Evolutionary conservation across 1,140 invertebrate species (phyloP), one percentile per base, ranked within the genome.

Genomic region (Magallana ariakensis): DNA sequence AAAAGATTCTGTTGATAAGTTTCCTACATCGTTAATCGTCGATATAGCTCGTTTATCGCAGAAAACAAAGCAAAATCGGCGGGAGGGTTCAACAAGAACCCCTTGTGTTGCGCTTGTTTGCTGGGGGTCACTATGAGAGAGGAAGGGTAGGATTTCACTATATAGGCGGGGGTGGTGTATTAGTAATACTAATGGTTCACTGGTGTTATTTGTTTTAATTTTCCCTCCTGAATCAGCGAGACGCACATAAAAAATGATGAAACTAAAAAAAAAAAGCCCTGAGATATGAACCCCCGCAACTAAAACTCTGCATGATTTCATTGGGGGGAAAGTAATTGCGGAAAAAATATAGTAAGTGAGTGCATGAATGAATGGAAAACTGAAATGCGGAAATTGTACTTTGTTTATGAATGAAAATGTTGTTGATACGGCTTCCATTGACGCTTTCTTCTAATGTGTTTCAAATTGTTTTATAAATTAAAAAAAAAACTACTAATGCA

Each of bases 301-400:
- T 26, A 75, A 1, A 19, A 46, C 33, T 46, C 33, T 10, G 66
- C 22, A 7, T 75, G 33, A 75, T 75, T 13, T 75, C 22, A 75
- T 75, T 75, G 66, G 66, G 22, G 66, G 66, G 1, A 75, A 26
- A 13, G 33, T 26, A 75, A 75, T 19, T 75, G 66, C 19, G 66
- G 22, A 75, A 75, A 33, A 75, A 26, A 33, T 26, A 75, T 46
- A 7, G 22, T 46, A 7, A 11, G 11, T 46, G 33, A 46, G 33
- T 46, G 33, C 2, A 46, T 46, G 33, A 46, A 46, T 46, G 33
- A 13, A 75, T 26, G 66, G 66, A 26, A 75, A 22, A 62, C 13
- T 11, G 13, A 75, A 75, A 75, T 46, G 13, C 22, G 66, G 66
- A 75, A 75, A 75, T 70, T 70, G 66, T 70, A 22, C 11, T 70